Percentiles rank a stretch among this genome's conserved stretches.
Evolutionary conservation across 2,113 vertebrate genomes (phyloP).

Genomic region (Mugil cephalus): DNA sequence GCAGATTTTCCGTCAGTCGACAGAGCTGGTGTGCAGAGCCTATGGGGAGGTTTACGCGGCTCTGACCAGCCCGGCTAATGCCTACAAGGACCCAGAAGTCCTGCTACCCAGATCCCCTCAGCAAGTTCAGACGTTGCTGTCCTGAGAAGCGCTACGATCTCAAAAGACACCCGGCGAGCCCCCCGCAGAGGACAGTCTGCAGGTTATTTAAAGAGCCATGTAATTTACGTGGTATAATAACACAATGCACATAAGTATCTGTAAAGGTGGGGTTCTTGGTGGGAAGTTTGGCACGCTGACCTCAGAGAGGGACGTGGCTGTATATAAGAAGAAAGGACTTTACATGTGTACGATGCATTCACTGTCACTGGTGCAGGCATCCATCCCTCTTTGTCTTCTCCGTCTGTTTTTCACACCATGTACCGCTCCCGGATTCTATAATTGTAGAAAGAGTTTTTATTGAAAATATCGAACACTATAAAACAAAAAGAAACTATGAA

Average conservation of each 20-base stretch:
- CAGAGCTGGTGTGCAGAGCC: slow-evolving; percentile 93
- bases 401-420: slow-evolving; percentile 15
- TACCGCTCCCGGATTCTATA: neutral
- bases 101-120: slow-evolving; percentile 91
- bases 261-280: slow-evolving; percentile 43
- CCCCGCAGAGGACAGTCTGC: neutral
- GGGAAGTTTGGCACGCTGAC: slow-evolving; percentile 42
- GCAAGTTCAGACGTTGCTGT: slow-evolving; percentile 93
- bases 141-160: slow-evolving; percentile 76
- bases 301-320: slow-evolving; percentile 35
- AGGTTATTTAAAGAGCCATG: slow-evolving; percentile 51
- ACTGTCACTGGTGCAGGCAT: slow-evolving; percentile 15
- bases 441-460: slow-evolving; percentile 44
- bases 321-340: slow-evolving; percentile 50
- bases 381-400: slow-evolving; percentile 32
- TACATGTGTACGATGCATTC: slow-evolving; percentile 17
- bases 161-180: neutral
- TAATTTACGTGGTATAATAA: slow-evolving; percentile 51
- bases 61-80: slow-evolving; percentile 87
- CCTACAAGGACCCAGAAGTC: slow-evolving; percentile 91
- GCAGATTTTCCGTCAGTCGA: slow-evolving; percentile 94
- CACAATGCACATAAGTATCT: slow-evolving; percentile 44
- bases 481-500: slow-evolving; percentile 25
- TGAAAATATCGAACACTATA: slow-evolving; percentile 23
- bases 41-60: slow-evolving; percentile 92